These are phyloP conservation scores for Microtus obscurus DNA, from an alignment of 2,797 vertebrate genomes.

Conservation along the genomic window DNA sequence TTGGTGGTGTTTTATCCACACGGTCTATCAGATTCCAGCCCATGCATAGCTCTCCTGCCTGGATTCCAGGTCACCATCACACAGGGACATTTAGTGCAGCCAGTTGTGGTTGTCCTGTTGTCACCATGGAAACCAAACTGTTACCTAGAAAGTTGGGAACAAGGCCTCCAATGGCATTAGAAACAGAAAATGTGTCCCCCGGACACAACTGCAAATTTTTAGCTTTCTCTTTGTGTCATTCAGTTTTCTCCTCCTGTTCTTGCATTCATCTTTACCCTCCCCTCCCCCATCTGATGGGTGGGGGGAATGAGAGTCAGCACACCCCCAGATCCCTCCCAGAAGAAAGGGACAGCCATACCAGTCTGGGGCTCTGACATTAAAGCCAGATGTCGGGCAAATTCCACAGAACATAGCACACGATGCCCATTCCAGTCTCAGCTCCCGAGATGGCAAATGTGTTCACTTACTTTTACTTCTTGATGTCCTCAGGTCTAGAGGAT, in stretches of 20 bases:
- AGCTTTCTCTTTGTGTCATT: not conserved
- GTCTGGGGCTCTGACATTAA: not conserved
- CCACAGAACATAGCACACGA: accelerated
- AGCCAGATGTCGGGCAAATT: not conserved
- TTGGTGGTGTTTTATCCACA: not conserved
- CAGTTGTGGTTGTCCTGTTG: not conserved
- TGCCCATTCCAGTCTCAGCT: too few species aligned
- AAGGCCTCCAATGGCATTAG: not conserved
- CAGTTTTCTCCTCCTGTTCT: not conserved
- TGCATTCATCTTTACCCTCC: not conserved
- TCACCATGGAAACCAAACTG: slow-evolving; percentile 70
- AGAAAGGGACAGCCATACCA: not conserved
- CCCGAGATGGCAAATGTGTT: not conserved
- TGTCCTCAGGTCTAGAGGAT: not conserved
- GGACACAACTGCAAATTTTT: not conserved
- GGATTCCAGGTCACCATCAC: not conserved
- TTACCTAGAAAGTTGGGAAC: not conserved
- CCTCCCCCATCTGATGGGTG: not conserved
- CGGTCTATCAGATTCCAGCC: not conserved
- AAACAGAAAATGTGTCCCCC: not conserved
- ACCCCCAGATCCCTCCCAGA: not conserved
- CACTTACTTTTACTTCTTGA: not conserved
- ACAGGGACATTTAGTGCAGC: not conserved
- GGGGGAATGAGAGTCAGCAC: not conserved
- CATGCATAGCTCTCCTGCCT: not conserved